phyloP scores from a whole-genome alignment of 2,888 invertebrate genomes.

The Drosophila mercatorum region DNA sequence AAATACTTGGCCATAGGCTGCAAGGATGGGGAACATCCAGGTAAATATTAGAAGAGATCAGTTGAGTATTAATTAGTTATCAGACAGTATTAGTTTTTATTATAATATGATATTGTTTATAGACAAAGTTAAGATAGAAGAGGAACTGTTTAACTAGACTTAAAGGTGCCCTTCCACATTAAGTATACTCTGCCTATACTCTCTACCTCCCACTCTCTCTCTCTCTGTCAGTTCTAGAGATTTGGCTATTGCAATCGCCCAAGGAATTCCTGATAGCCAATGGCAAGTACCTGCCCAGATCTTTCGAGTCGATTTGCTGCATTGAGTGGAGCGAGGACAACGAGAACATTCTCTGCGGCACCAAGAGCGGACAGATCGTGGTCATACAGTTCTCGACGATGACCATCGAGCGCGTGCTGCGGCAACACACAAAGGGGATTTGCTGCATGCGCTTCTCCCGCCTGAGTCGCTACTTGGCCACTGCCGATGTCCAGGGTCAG shows the following conservation, averaged over 20 bases:
- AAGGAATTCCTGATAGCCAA: constrained; percentile 71
- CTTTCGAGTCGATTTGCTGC: constrained; percentile 64
- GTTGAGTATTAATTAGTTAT: too few relatives aligned
- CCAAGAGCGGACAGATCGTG: constrained; percentile 68
- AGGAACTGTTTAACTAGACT: too few relatives aligned
- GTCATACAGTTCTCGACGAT: constrained; percentile 64
- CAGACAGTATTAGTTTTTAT: too few relatives aligned
- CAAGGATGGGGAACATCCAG: constrained; percentile 64
- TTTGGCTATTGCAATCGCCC: constrained; percentile 71
- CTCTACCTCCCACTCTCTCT: too few relatives aligned
- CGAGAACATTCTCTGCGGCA: constrained; percentile 79
- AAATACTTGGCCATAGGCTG: constrained; percentile 81
- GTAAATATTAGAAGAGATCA: constrained; percentile 36
- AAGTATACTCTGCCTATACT: too few relatives aligned
- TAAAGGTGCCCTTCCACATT: too few relatives aligned
- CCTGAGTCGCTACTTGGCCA: constrained; percentile 79
- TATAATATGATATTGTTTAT: too few relatives aligned
- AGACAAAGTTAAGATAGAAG: too few relatives aligned
- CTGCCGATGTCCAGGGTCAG: constrained; percentile 75
- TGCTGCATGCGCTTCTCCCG: constrained; percentile 80
- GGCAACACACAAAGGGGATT: constrained; percentile 65
- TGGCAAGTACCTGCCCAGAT: constrained; percentile 69
- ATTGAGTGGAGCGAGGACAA: constrained; percentile 80
- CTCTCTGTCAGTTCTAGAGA: constrained; percentile 71
- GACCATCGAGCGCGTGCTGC: constrained; percentile 49